Evolutionary conservation across 2,797 vertebrate genomes (phyloP), one percentile per base, ranked within the genome.

Genomic region (Amblyraja radiata): DNA sequence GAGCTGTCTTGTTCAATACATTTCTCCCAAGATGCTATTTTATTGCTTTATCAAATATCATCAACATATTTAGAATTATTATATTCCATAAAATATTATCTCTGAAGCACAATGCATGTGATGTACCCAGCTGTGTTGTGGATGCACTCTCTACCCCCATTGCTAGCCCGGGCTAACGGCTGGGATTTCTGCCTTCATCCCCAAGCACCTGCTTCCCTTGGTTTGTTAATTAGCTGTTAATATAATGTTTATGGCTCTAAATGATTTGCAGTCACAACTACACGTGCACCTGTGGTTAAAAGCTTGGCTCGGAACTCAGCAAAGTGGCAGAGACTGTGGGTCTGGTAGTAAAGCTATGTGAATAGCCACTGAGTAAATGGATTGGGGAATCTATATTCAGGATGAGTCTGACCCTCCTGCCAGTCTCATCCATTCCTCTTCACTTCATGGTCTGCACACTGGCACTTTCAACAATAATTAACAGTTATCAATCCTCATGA

Each of bases 141-240:
- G 36, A 68, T 68, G 16, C 10, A 71, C 63, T 73, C 25, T 3
- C 21, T 23, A 18, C 16, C 39, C 28, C 2, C 90, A 23, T 5
- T 71, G 7, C 36, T 23, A 88, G 65, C 84, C 61, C 13, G 14
- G 14, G n/a, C 21, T 28, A 28, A 28, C 74, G 36, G 25, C 13
- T 92, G 71, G 90, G 68, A 92, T 92, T 76, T 92, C 90, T 92
- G 32, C 5, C 46, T 74, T 76, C 21, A n/a, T 16, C 68, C 46
- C 11, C 32, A 91, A 46, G 36, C 68, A 71, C 36, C 88, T 71
- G 63, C 65, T 91, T 73, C 68, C 71, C 90, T 14, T 2, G 13
- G 90, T 36, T 92, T 73, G 90, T 92, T 54, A 92, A 74, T 76
- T 92, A 92, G 90, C 71, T 13, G 6, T 71, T 76, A 73, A 92